Evolutionary conservation across 2,888 invertebrate species (phyloP).

Genomic region (Galerucella calmariensis): DNA sequence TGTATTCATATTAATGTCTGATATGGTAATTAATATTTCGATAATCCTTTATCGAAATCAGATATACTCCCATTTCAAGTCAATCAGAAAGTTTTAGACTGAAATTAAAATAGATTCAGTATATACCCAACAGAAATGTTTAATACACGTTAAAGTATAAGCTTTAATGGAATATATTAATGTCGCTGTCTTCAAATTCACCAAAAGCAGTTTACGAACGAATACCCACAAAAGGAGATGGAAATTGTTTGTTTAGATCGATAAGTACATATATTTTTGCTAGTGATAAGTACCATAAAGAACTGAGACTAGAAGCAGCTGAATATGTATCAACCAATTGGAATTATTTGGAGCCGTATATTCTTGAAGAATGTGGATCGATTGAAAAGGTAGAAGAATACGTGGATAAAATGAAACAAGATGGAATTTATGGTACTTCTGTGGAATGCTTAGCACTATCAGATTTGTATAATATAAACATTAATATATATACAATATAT

Average conservation of each 20-base stretch:
- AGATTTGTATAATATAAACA: conserved; percentile 9
- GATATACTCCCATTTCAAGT: neutral
- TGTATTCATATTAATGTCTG: neutral
- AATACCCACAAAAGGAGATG: neutral
- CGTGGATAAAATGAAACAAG: conserved; percentile 5
- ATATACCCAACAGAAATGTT: neutral
- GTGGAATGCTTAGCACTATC: conserved; percentile 15
- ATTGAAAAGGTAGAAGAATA: neutral
- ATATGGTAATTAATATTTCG: neutral
- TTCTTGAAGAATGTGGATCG: conserved; percentile 10
- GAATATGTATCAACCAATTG: conserved; percentile 3
- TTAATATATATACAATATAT: conserved; percentile 2
- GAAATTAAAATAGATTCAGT: neutral
- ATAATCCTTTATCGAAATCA: neutral
- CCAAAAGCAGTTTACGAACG: neutral
- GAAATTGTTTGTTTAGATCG: conserved; percentile 14
- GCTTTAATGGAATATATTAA: neutral
- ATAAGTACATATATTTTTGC: neutral
- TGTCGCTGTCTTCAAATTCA: neutral
- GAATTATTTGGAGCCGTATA: conserved; percentile 5
- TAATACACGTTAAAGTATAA: no score
- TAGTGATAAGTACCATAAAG: neutral
- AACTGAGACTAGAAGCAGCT: conserved; percentile 5
- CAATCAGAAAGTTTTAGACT: neutral
- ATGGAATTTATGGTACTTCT: conserved; percentile 3